Evolutionary conservation across 1,140 invertebrate genomes (phyloP), one percentile per base, ranked within the genome.

Genomic region (Myzus persicae): DNA sequence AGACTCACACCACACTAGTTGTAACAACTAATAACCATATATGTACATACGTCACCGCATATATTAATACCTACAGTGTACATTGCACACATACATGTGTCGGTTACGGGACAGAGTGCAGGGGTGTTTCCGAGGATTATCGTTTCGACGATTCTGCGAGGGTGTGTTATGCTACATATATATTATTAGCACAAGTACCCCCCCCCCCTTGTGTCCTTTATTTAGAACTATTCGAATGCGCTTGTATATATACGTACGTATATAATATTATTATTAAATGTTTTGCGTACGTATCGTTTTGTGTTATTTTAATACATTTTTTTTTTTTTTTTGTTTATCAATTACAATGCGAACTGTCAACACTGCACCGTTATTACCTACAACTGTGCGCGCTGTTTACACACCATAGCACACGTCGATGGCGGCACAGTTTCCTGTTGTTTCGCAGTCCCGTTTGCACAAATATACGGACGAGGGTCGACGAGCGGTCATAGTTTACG

Each of bases 11-110:
- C 18, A 4, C 44, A 36, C 44, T 22, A 9, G 40, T 88, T 46
- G 11, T 44, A 31, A 87, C n/a, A 87, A 46, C 81, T 38, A 84
- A 84, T 82, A 82, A 67, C 59, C n/a, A n/a, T 88, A 46, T 87
- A 4, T 46, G 44, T 87, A 84, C 20, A 42, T 42, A 31, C 24
- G 42, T 20, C 40, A 40, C 36, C 0, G 46, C 22, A 51, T 67
- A 67, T 67, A n/a, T 67, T 18, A 67, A 46, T 40, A 26, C 4
- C 9, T 51, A 89, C 11, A 51, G 36, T 36, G 36, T 89, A 38
- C 18, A 44, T 11, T n/a, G 31, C 24, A 89, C 38, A 46, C 40
- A 88, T 51, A 26, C 2, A 88, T 88, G 6, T 48, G n/a, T n/a
- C n/a, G 44, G 36, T 46, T 38, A 51, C 8, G 4, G 6, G 42